Evolutionary conservation across 2,888 invertebrate genomes (phyloP), one percentile per base, ranked within the genome.

Genomic region (Drosophila stalkeri): DNA sequence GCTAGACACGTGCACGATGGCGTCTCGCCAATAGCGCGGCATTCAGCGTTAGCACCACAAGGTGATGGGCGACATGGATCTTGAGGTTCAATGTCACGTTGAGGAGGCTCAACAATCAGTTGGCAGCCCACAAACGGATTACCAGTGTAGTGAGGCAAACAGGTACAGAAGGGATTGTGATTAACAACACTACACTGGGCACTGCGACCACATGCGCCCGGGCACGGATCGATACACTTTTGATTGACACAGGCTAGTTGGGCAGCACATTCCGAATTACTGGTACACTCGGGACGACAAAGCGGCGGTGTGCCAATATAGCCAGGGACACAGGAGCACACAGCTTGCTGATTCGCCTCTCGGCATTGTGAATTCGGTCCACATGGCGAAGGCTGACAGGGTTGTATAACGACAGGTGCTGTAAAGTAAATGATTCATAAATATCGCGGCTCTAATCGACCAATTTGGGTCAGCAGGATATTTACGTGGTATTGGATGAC

Each of bases 291-390:
- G n/a, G 96, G 96, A 52, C 96, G 94, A 89, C 96, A 96, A 56
- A 95, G 94, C n/a, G 96, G 96, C 51, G 97, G 96, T 71, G 94
- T 93, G 46, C 96, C 96, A 46, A 95, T 93, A 82, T 95, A 96
- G 68, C 94, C 94, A 9, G 94, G 92, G 63, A 95, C 91, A 89
- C 96, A 96, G 2, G 96, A 95, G 90, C 96, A 96, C 8, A 96
- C 95, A 2, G 96, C 96, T 91, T 96, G 96, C 57, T 94, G 95
- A 86, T 96, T 96, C 3, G 95, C 92, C 75, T 94, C 94, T 77
- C 96, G 95, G 90, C 97, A 97, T 90, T 96, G 96, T 82, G 96
- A 96, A 90, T 96, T 96, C 14, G 96, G 96, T 23, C 96, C 96
- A 86, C 96, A 97, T 0, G 96, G 96, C 52, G 96, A 95, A 51